A percentile compares a stretch with the other conserved stretches of the same genome.
Evolutionary conservation across 2,888 invertebrate genomes (phyloP).

Genomic region (Sycophila texana): DNA sequence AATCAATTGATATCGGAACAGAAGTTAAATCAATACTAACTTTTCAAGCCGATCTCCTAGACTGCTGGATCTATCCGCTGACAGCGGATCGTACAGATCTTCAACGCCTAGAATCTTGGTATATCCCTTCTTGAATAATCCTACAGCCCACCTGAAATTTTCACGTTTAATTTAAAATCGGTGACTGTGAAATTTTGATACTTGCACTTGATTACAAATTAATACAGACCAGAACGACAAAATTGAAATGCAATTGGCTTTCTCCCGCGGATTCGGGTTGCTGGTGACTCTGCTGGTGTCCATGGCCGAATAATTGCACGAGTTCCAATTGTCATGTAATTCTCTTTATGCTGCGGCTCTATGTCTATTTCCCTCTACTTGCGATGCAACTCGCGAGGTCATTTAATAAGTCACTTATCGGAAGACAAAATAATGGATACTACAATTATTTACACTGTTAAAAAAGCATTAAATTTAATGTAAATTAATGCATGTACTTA

Average conservation of each 20-base stretch:
- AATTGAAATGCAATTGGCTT: slow-evolving; percentile 80
- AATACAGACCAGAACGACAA: slow-evolving; percentile 79
- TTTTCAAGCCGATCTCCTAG: slow-evolving; percentile 84
- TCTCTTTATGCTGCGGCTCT: no score
- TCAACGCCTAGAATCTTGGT: slow-evolving; percentile 83
- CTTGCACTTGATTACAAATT: not conserved
- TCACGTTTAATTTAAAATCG: not conserved
- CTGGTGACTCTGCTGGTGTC: slow-evolving; percentile 72
- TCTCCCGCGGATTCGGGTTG: slow-evolving; percentile 79
- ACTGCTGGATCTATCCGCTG: slow-evolving; percentile 81
- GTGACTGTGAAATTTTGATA: not conserved
- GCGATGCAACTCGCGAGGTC: no score
- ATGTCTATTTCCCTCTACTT: no score
- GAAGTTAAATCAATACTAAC: slow-evolving; percentile 72
- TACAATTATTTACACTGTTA: not conserved
- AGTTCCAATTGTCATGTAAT: not conserved
- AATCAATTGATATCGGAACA: no score
- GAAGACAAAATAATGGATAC: not conserved
- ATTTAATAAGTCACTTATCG: no score
- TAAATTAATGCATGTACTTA: no score
- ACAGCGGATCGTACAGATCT: slow-evolving; percentile 85
- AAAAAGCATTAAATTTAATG: not conserved
- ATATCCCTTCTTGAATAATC: slow-evolving; percentile 85
- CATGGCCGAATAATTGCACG: slow-evolving; percentile 58
- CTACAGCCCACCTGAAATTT: slow-evolving; percentile 83